These are phyloP conservation scores for Pygoscelis adeliae DNA, from an alignment of 2,113 vertebrate species.

Conservation along the genomic window DNA sequence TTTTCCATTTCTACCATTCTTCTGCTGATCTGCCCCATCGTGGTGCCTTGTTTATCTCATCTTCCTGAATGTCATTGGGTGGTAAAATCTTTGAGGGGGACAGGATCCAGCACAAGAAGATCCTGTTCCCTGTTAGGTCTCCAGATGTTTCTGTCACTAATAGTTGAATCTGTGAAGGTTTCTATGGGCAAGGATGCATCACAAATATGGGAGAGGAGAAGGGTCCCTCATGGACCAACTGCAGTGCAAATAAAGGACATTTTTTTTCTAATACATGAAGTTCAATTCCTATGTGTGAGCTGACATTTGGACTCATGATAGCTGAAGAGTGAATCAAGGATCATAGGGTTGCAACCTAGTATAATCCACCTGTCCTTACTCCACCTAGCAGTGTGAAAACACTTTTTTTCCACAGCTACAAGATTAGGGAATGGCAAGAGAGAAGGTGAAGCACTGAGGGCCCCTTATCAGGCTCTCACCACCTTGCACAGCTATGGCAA, in stretches of 20 bases:
- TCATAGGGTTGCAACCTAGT: fast-evolving
- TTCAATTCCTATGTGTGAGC: neutral
- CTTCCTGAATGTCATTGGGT: fast-evolving
- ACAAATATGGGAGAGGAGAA: neutral
- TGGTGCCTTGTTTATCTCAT: neutral
- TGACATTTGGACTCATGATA: neutral
- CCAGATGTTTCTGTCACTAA: neutral
- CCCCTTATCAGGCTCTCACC: neutral
- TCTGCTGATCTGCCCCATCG: neutral
- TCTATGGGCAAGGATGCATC: neutral
- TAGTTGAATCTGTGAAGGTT: neutral
- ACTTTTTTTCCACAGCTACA: neutral
- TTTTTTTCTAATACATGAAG: neutral
- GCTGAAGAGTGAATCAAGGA: neutral
- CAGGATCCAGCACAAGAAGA: neutral
- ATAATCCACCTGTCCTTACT: neutral
- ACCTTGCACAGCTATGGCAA: neutral
- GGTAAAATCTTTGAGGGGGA: neutral
- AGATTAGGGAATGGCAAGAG: neutral
- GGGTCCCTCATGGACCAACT: neutral
- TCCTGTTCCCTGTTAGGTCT: neutral
- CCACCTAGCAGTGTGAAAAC: neutral
- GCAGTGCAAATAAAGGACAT: neutral
- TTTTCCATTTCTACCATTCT: neutral
- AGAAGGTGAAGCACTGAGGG: neutral